These are phyloP conservation scores for Mechanitis mazaeus DNA, from an alignment of 2,888 invertebrate species.

Conservation along the genomic window DNA sequence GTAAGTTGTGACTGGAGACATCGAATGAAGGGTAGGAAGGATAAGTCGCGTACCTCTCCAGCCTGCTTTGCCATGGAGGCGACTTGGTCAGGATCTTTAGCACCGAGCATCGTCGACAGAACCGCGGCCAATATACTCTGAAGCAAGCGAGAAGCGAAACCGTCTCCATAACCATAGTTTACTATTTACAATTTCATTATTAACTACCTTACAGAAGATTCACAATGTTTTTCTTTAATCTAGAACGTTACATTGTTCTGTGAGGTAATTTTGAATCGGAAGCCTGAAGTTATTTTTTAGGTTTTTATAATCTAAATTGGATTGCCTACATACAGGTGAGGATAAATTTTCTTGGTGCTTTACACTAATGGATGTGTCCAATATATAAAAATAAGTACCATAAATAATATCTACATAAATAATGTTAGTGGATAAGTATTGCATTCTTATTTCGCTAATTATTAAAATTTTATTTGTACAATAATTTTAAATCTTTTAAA, in stretches of 20 bases:
- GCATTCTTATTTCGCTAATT: conserved; percentile 32
- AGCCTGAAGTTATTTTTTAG: conserved; percentile 55
- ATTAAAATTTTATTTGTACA: conserved; percentile 26
- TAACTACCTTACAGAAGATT: conserved; percentile 54
- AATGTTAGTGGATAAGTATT: conserved; percentile 69
- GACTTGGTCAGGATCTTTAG: conserved; percentile 93
- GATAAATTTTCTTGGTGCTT: conserved; percentile 59
- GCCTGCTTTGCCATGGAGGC: conserved; percentile 96
- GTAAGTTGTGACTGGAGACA: not conserved
- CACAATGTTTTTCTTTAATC: conserved; percentile 16
- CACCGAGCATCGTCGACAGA: conserved; percentile 92
- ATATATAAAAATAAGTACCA: conserved; percentile 34
- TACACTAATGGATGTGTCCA: conserved; percentile 52
- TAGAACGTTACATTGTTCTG: conserved; percentile 32
- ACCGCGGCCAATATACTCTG: conserved; percentile 96
- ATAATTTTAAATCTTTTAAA: conserved; percentile 20
- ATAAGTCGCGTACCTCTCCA: conserved; percentile 89
- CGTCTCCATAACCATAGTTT: conserved; percentile 73
- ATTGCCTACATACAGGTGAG: conserved; percentile 57
- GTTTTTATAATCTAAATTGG: conserved; percentile 51
- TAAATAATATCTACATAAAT: conserved; percentile 58
- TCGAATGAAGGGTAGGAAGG: conserved; percentile 53
- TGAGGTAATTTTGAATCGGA: conserved; percentile 55
- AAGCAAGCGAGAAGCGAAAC: conserved; percentile 78
- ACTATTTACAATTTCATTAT: conserved; percentile 63